Percentiles rank a stretch among this genome's conserved stretches.
These are phyloP conservation scores for Myxocyprinus asiaticus DNA, from an alignment of 2,113 vertebrate genomes.

Conservation along the genomic window DNA sequence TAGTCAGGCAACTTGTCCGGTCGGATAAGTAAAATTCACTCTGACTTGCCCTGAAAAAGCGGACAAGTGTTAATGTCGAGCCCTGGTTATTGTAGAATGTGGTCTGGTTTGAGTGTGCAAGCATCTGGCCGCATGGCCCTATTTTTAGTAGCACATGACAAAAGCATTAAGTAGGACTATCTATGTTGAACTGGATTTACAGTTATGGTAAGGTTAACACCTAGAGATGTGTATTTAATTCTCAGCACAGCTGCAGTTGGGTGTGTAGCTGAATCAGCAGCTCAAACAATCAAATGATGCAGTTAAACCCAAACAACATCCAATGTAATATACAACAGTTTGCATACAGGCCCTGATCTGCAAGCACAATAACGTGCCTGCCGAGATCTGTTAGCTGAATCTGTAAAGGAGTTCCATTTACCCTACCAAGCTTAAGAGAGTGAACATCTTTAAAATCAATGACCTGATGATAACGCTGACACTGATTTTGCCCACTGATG, in stretches of 20 bases:
- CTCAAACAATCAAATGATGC: neutral
- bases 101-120: slow-evolving; percentile 20
- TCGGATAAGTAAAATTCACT: no score
- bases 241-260: neutral
- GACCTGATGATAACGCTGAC: slow-evolving; percentile 6
- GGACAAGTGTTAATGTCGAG: slow-evolving; percentile 33
- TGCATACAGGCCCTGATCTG: slow-evolving; percentile 11
- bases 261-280: neutral
- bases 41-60: no score
- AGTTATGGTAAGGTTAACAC: slow-evolving; percentile 19
- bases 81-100: slow-evolving; percentile 34
- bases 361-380: neutral
- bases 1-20: no score
- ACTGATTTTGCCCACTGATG: no score
- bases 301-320: slow-evolving; percentile 1
- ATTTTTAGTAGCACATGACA: slow-evolving; percentile 36
- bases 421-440: slow-evolving; percentile 3
- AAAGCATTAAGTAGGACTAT: slow-evolving; percentile 2
- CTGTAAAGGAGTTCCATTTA: slow-evolving; percentile 9
- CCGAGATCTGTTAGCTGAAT: neutral
- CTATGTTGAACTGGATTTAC: neutral
- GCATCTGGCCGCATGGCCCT: slow-evolving; percentile 31
- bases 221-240: neutral
- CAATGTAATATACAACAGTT: neutral
- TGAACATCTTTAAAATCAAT: slow-evolving; percentile 30